Conservation (phyloP, 2,888 invertebrate species). For the Euplexia lucipara region DNA sequence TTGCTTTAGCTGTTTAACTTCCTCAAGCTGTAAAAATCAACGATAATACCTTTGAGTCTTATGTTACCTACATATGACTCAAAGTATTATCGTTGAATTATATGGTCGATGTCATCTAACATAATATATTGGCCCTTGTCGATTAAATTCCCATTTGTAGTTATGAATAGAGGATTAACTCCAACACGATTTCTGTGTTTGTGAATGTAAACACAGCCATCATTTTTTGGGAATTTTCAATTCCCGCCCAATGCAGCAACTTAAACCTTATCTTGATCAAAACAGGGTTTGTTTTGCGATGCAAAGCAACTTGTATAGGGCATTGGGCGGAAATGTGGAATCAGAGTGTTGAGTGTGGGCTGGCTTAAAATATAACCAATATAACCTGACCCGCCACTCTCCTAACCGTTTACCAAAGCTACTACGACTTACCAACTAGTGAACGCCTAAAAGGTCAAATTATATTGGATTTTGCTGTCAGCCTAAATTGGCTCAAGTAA, state of each 20-base stretch:
- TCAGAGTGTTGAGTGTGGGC: conserved; percentile 84
- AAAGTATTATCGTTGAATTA: too few relatives aligned
- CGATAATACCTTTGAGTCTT: background rate
- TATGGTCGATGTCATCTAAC: conserved; percentile 3
- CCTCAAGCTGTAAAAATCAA: background rate
- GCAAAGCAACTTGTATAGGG: conserved; percentile 74
- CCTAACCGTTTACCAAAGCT: conserved; percentile 66
- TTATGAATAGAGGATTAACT: conserved; percentile 26
- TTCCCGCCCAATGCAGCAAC: conserved; percentile 21
- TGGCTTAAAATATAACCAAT: conserved; percentile 77
- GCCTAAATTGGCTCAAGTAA: conserved; percentile 89
- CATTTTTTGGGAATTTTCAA: conserved; percentile 42
- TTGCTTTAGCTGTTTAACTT: background rate
- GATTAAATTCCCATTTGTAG: conserved; percentile 7
- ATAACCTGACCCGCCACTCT: conserved; percentile 73
- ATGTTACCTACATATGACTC: too few relatives aligned
- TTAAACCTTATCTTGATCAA: conserved; percentile 58
- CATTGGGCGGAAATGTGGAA: conserved; percentile 87
- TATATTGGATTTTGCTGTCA: conserved; percentile 75
- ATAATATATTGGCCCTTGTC: conserved; percentile 3
- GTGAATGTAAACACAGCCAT: conserved; percentile 30
- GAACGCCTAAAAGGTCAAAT: conserved; percentile 73
- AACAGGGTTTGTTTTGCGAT: conserved; percentile 73
- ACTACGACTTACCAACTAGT: conserved; percentile 61
- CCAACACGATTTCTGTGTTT: conserved; percentile 23